Percentiles rank a stretch among this genome's conserved stretches.
These are phyloP conservation scores for Sabellastarte sp. DNA, from an alignment of 2,888 invertebrate species.

Conservation along the genomic window DNA sequence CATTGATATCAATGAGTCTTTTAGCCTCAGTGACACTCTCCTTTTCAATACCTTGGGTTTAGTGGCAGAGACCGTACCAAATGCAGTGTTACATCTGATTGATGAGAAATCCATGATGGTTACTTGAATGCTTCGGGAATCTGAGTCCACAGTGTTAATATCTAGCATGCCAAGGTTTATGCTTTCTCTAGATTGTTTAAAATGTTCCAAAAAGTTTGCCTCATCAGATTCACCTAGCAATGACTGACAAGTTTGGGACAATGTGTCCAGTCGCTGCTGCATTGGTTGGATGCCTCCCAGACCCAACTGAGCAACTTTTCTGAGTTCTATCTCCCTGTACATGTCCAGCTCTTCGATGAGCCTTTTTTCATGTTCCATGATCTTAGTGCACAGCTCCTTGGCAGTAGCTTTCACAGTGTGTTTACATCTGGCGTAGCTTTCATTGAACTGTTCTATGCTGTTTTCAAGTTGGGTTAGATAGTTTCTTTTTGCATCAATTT, in stretches of 20 bases:
- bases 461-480: too few relatives aligned
- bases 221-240: background rate
- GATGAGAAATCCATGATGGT: slow-evolving; percentile 10
- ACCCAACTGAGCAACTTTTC: background rate
- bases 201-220: background rate
- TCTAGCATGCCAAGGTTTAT: background rate
- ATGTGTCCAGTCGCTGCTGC: background rate
- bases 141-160: background rate
- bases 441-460: too few relatives aligned
- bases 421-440: background rate
- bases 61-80: too few relatives aligned
- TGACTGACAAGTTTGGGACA: background rate
- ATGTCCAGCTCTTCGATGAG: slow-evolving; percentile 14
- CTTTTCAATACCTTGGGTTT: too few relatives aligned
- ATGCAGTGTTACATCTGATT: slow-evolving; percentile 23
- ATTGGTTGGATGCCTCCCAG: background rate
- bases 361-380: slow-evolving; percentile 13
- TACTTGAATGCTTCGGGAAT: slow-evolving; percentile 2
- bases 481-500: too few relatives aligned
- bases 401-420: background rate
- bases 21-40: too few relatives aligned
- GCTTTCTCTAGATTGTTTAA: background rate
- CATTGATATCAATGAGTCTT: background rate
- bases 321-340: background rate
- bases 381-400: slow-evolving; percentile 4